A percentile compares a stretch with the other conserved stretches of the same genome.
These are phyloP conservation scores for Esperia sulphurella DNA, from an alignment of 2,888 invertebrate genomes.

Conservation along the genomic window DNA sequence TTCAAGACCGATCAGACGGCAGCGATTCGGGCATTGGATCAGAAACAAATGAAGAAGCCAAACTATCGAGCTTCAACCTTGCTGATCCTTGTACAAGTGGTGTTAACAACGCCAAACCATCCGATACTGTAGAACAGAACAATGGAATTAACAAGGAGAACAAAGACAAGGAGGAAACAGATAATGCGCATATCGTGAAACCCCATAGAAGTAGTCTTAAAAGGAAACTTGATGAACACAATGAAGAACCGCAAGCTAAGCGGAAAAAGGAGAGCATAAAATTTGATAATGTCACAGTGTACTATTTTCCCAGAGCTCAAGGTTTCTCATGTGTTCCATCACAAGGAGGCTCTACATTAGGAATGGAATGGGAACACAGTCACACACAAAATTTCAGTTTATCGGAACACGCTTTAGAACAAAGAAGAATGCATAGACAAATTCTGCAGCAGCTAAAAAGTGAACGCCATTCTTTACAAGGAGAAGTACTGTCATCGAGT, in stretches of 20 bases:
- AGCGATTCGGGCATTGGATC: slow-evolving; percentile 91
- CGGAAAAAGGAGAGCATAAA: slow-evolving; percentile 90
- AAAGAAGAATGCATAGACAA: slow-evolving; percentile 91
- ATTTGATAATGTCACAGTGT: slow-evolving; percentile 96
- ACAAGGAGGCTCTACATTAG: slow-evolving; percentile 93
- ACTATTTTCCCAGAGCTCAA: slow-evolving; percentile 95
- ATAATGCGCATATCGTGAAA: slow-evolving; percentile 26
- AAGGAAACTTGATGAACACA: slow-evolving; percentile 72
- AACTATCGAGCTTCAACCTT: slow-evolving; percentile 54
- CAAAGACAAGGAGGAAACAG: slow-evolving; percentile 12
- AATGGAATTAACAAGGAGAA: slow-evolving; percentile 11
- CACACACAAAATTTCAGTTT: slow-evolving; percentile 89
- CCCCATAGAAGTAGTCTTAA: slow-evolving; percentile 83
- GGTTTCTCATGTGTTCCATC: slow-evolving; percentile 96
- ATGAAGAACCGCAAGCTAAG: slow-evolving; percentile 69
- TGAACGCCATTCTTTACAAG: slow-evolving; percentile 80
- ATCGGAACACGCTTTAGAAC: slow-evolving; percentile 92
- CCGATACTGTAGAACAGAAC: slow-evolving; percentile 12
- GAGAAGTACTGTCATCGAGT: slow-evolving; percentile 83
- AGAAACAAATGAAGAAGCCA: slow-evolving; percentile 82
- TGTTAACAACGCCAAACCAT: slow-evolving; percentile 20
- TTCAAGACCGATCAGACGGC: slow-evolving; percentile 86
- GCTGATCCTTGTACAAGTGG: slow-evolving; percentile 49
- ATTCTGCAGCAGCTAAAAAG: slow-evolving; percentile 86
- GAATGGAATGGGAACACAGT: slow-evolving; percentile 89